Base-by-base conservation (phyloP, 2,888 invertebrate genomes). In the Eristalinus aeneus region DNA sequence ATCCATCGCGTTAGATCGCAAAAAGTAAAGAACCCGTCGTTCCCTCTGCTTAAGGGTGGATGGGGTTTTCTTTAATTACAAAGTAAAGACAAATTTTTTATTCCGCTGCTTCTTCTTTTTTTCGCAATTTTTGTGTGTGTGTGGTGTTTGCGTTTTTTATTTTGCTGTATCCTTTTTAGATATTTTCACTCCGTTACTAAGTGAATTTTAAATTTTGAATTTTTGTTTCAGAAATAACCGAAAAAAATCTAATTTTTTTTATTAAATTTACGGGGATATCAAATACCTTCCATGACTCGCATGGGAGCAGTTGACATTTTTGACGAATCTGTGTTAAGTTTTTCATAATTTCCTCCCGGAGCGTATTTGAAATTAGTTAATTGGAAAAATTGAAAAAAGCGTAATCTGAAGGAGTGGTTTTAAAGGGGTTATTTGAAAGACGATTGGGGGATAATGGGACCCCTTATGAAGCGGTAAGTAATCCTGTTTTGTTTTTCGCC, bases 381-480 rank as follows among this genome's bases (percentile, higher is more conserved):
- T 63, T 61, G 71, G 89, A 89, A 86, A 74, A 68, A 89, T 87
- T 88, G 74, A 74, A 73, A 83, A 68, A 74, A 34, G 39, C 23
- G 31, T 53, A 39, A 31, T 46, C 20, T 34, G 39, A 60, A 54
- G 58, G 20, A 74, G 53, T 54, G 60, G 76, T 80, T 64, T 77
- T 78, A 16, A 39, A 63, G 34, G 61, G 22, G 64, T 12, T 22
- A 89, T 76, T 77, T 65, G 81, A 79, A 88, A 89, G 89, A 88
- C 88, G 89, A 89, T 89, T 88, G 92, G 92, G 92, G 91, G 90
- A 91, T 89, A 63, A 92, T 92, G 92, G 91, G 90, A 90, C 92
- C 92, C 92, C 90, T 90, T 88, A 90, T 90, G 90, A 91, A 92
- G 91, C 92, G 92, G 92, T 92, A 90, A 91, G 91, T 90, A 69